These are phyloP conservation scores for Alcis repandata DNA, from an alignment of 2,888 invertebrate genomes.

Conservation along the genomic window DNA sequence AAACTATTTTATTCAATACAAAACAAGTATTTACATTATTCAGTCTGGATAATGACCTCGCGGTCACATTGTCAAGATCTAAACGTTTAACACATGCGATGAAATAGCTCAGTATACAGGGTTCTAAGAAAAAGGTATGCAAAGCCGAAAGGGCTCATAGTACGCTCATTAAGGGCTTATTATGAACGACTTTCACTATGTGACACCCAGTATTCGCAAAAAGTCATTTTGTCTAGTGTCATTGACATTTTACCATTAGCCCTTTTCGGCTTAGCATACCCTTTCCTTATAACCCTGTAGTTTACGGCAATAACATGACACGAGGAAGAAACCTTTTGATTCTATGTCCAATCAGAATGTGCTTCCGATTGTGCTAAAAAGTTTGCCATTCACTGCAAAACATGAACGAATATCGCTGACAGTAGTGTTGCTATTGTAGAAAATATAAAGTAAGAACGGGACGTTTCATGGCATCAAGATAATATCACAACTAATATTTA, in stretches of 20 bases:
- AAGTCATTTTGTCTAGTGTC: too few relatives aligned
- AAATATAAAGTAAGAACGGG: conserved; percentile 34
- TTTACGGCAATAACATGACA: background rate
- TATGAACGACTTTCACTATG: too few relatives aligned
- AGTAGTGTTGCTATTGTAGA: conserved; percentile 36
- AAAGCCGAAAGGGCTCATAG: too few relatives aligned
- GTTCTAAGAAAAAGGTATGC: background rate
- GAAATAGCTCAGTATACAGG: conserved; percentile 3
- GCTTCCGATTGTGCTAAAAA: background rate
- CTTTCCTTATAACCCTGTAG: too few relatives aligned
- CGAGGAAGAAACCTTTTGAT: conserved; percentile 3
- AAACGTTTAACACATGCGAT: conserved; percentile 35
- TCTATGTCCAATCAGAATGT: conserved; percentile 27
- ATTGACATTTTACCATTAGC: too few relatives aligned
- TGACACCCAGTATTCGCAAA: too few relatives aligned
- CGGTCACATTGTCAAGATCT: conserved; percentile 56
- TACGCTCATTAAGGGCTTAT: too few relatives aligned
- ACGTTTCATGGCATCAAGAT: conserved; percentile 77
- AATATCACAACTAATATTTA: conserved; percentile 76
- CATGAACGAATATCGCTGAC: conserved; percentile 33
- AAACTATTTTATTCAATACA: conserved; percentile 78
- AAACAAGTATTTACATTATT: conserved; percentile 83
- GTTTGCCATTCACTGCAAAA: conserved; percentile 1
- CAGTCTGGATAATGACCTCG: conserved; percentile 76
- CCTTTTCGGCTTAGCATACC: too few relatives aligned